These are phyloP conservation scores for Pinctada fucata DNA, from an alignment of 2,888 invertebrate species.

Conservation along the genomic window DNA sequence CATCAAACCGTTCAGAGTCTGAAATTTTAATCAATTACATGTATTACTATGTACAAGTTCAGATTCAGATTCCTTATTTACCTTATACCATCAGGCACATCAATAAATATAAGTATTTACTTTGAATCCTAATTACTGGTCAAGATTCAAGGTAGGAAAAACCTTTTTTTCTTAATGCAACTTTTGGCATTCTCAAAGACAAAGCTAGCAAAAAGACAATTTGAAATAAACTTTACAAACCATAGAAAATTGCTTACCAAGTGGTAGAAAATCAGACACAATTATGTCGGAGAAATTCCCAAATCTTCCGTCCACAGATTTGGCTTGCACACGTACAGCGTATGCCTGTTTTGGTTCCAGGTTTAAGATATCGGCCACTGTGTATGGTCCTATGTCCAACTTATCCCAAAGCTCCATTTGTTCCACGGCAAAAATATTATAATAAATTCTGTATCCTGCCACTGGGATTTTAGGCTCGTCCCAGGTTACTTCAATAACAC, in stretches of 20 bases:
- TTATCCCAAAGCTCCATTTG: conserved; percentile 72
- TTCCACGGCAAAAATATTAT: conserved; percentile 64
- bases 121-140: too few relatives aligned
- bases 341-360: conserved; percentile 68
- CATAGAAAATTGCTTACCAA: conserved; percentile 29
- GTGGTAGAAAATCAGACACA: conserved; percentile 42
- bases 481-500: conserved; percentile 87
- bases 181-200: too few relatives aligned
- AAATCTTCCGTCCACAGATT: conserved; percentile 68
- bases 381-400: conserved; percentile 69
- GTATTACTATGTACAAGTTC: not conserved
- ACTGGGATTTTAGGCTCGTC: conserved; percentile 79
- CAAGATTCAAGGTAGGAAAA: too few relatives aligned
- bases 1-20: conserved; percentile 59
- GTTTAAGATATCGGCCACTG: conserved; percentile 66
- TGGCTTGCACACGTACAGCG: conserved; percentile 70
- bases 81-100: too few relatives aligned
- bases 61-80: not conserved
- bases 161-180: too few relatives aligned
- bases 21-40: conserved; percentile 22
- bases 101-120: too few relatives aligned
- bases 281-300: conserved; percentile 71
- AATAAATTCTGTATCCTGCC: conserved; percentile 74
- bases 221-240: too few relatives aligned
- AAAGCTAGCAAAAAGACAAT: too few relatives aligned